phyloP scores from a whole-genome alignment of 2,888 invertebrate species.

The Thelaira solivaga region DNA sequence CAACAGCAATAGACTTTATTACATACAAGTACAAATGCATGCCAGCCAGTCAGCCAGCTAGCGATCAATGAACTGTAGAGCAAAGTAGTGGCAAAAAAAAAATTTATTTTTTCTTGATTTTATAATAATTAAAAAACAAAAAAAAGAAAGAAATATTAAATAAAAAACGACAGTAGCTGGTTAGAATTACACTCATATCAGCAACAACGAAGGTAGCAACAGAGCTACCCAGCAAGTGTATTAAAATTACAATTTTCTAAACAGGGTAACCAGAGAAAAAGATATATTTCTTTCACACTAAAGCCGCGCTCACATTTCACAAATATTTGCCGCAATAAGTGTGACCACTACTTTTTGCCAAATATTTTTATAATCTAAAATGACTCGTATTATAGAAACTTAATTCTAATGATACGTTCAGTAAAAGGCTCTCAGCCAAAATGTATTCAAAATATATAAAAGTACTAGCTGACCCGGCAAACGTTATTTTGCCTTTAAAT shows the following conservation, averaged over 20 bases:
- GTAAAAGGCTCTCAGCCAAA: no score
- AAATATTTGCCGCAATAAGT: no score
- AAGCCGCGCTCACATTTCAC: no score
- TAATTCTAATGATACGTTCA: no score
- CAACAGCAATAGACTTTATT: conserved; percentile 21
- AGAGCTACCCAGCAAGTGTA: conserved; percentile 4
- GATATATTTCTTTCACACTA: no score
- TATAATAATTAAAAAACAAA: conserved; percentile 9
- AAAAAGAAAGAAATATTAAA: neutral
- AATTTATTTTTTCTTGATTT: conserved; percentile 7
- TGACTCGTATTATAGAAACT: no score
- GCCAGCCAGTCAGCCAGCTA: conserved; percentile 17
- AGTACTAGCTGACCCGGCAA: no score
- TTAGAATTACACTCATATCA: conserved; percentile 43
- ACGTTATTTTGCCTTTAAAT: no score
- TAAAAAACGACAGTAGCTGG: conserved; percentile 7
- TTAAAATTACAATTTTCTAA: conserved; percentile 7
- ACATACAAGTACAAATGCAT: neutral
- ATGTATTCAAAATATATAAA: no score
- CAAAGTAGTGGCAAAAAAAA: conserved; percentile 34
- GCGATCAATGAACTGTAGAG: conserved; percentile 60
- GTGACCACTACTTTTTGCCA: no score
- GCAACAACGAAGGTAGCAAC: conserved; percentile 8
- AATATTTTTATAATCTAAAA: no score
- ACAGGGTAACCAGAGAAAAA: neutral